These are phyloP conservation scores for Spinibarbus caldwelli DNA, from an alignment of 2,797 vertebrate genomes.

Conservation along the genomic window DNA sequence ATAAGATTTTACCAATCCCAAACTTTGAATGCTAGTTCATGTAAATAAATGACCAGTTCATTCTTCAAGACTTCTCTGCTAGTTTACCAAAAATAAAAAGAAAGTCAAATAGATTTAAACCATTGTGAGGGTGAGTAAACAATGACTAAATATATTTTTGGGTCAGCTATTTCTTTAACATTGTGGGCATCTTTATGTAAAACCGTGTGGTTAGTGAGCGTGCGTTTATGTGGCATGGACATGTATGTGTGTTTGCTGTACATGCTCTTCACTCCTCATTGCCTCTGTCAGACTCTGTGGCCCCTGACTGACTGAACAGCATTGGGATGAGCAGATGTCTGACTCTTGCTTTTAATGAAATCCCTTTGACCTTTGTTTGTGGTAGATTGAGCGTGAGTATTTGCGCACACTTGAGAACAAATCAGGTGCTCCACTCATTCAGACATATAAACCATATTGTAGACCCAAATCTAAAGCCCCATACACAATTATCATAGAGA, in stretches of 20 bases:
- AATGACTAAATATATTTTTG: neutral
- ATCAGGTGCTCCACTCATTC: conserved; percentile 17
- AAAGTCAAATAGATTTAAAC: neutral
- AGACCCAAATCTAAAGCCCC: conserved; percentile 2
- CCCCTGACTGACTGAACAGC: conserved; percentile 73
- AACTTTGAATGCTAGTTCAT: neutral
- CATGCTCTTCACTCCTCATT: conserved; percentile 66
- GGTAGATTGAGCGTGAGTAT: conserved; percentile 74
- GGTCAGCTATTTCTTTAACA: conserved; percentile 8
- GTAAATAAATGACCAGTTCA: neutral
- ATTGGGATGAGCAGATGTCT: conserved; percentile 79
- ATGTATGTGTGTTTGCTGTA: conserved; percentile 12
- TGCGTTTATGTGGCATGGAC: conserved; percentile 19
- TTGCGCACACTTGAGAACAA: conserved; percentile 29
- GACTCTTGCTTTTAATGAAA: conserved; percentile 85
- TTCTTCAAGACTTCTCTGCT: neutral
- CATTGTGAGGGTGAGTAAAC: neutral
- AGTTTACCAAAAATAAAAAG: neutral
- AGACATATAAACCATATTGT: conserved; percentile 13
- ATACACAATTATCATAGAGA: neutral
- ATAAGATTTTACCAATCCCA: neutral
- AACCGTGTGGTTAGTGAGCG: conserved; percentile 18
- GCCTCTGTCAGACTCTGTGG: conserved; percentile 61
- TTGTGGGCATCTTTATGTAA: neutral
- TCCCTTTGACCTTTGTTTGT: conserved; percentile 79